phyloP scores from a whole-genome alignment of 2,888 invertebrate species.

The Apoderus coryli region DNA sequence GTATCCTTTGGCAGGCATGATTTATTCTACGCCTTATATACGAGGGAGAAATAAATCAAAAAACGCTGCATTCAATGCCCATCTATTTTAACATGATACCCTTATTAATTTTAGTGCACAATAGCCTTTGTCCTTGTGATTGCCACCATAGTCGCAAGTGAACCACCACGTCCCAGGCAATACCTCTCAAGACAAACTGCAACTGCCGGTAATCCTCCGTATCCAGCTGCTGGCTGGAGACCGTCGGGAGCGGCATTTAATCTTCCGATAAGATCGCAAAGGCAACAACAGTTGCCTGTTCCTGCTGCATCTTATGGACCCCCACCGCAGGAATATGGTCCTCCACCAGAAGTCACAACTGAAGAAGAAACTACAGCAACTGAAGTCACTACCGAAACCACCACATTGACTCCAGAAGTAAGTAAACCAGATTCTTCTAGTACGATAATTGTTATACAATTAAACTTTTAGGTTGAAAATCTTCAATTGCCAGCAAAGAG shows the following conservation, averaged over 20 bases:
- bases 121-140: slow-evolving; percentile 29
- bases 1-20: too few species aligned
- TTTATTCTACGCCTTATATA: too few species aligned
- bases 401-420: slow-evolving; percentile 24
- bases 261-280: slow-evolving; percentile 25
- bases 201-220: slow-evolving; percentile 27
- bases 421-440: too few species aligned
- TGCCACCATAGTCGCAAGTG: slow-evolving; percentile 31
- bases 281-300: slow-evolving; percentile 12
- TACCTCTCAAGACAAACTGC: slow-evolving; percentile 20
- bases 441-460: too few species aligned
- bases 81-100: slow-evolving; percentile 2
- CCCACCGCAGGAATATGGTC: slow-evolving; percentile 23
- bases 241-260: slow-evolving; percentile 34
- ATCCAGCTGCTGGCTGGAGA: slow-evolving; percentile 33
- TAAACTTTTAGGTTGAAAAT: slow-evolving; percentile 21
- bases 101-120: slow-evolving; percentile 25
- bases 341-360: slow-evolving; percentile 19
- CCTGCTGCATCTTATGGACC: slow-evolving; percentile 20
- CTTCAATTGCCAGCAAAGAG: slow-evolving; percentile 15
- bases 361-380: slow-evolving; percentile 25
- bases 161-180: slow-evolving; percentile 31
- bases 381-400: slow-evolving; percentile 16
- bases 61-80: too few species aligned
- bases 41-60: too few species aligned